phyloP scores from a whole-genome alignment of 1,140 invertebrate genomes.

The Globodera rostochiensis region DNA sequence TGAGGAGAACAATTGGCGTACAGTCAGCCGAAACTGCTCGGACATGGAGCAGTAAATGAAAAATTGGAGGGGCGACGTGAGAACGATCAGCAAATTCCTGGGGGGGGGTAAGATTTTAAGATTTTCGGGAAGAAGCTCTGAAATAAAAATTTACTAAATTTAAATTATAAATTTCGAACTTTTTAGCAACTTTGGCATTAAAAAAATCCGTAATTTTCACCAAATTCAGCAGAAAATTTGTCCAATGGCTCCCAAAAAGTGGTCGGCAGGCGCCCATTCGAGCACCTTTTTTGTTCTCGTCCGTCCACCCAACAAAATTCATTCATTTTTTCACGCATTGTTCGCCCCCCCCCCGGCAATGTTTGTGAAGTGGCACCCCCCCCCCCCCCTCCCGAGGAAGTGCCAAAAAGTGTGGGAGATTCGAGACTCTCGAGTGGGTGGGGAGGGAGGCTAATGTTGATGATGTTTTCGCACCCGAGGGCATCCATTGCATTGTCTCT shows the following conservation, averaged over 20 bases:
- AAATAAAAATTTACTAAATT: too few species aligned
- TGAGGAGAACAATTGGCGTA: conserved; percentile 59
- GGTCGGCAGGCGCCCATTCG: too few species aligned
- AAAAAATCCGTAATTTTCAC: too few species aligned
- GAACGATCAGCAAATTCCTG: conserved; percentile 86
- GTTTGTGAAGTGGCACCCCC: not conserved
- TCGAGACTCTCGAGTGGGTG: not conserved
- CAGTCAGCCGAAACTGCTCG: conserved; percentile 51
- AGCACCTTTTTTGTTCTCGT: too few species aligned
- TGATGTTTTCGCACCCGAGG: not conserved
- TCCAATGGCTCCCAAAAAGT: too few species aligned
- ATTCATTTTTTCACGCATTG: conserved; percentile 18
- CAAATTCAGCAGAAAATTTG: not conserved
- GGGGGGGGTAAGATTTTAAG: too few species aligned
- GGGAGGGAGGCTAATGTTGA: not conserved
- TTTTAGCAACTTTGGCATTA: too few species aligned
- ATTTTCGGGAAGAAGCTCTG: too few species aligned
- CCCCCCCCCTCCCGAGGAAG: not conserved
- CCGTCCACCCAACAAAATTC: too few species aligned
- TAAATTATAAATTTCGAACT: too few species aligned
- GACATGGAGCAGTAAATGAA: conserved; percentile 94
- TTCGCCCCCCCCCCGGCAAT: not conserved
- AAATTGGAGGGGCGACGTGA: conserved; percentile 89
- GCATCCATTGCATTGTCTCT: not conserved
- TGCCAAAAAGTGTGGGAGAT: not conserved